Evolutionary conservation across 2,113 vertebrate species (phyloP).

Genomic region (Python bivittatus): DNA sequence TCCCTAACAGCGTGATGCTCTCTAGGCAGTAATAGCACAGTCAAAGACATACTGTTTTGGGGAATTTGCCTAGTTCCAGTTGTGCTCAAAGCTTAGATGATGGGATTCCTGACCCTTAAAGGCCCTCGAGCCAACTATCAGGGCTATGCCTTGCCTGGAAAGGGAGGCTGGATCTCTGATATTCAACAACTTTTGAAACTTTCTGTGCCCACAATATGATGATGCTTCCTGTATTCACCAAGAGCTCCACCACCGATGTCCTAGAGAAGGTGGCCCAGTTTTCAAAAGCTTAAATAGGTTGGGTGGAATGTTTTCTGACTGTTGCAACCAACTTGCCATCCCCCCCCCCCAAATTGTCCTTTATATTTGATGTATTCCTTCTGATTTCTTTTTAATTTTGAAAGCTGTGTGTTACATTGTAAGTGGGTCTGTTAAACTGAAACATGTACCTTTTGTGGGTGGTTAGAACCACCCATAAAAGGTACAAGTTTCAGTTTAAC

Average conservation of each 20-base stretch:
- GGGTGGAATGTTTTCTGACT: not conserved
- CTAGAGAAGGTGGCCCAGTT: not conserved
- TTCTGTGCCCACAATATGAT: not conserved
- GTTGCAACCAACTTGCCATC: not conserved
- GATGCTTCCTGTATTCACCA: not conserved
- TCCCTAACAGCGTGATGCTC: not conserved
- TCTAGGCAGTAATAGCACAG: rapidly evolving
- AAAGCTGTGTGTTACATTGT: not conserved
- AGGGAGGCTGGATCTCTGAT: constrained; percentile 60
- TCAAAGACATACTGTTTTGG: rapidly evolving
- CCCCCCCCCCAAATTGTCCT: not conserved
- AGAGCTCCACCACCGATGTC: not conserved
- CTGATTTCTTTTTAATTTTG: not conserved
- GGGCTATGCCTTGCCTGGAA: constrained; percentile 61
- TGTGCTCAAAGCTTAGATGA: rapidly evolving
- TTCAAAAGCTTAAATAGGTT: not conserved
- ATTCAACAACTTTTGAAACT: constrained; percentile 56
- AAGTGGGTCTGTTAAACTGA: no score
- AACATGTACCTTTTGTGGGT: not conserved
- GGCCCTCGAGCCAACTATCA: not conserved
- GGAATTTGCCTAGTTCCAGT: not conserved
- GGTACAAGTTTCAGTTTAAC: no score
- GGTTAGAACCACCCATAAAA: no score
- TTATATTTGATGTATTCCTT: not conserved
- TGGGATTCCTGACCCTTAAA: not conserved